Conservation (phyloP, 2,113 vertebrate genomes). For the Psilopogon haemacephalus region DNA sequence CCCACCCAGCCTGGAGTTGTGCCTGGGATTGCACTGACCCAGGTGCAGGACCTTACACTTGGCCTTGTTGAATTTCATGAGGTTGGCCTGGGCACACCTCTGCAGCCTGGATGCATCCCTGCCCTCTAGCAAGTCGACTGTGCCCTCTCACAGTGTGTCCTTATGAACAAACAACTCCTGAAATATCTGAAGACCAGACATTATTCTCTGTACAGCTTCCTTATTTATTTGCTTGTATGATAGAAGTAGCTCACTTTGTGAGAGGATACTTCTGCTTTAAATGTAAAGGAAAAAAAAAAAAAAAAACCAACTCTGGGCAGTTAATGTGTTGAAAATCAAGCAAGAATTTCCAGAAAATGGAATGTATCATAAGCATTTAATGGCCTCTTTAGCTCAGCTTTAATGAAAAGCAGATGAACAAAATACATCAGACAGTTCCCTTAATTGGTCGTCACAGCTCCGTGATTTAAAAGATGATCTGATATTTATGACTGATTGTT, state of each 20-base stretch:
- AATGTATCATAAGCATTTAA: neutral
- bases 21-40: too few species aligned
- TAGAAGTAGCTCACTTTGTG: neutral
- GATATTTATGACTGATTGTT: neutral
- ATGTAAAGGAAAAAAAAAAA: neutral
- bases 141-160: neutral
- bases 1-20: too few species aligned
- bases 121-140: too few species aligned
- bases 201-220: neutral
- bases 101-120: too few species aligned
- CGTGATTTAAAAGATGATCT: neutral
- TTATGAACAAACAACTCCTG: neutral
- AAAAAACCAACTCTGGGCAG: neutral
- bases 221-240: neutral
- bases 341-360: neutral
- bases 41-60: too few species aligned
- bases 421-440: neutral
- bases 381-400: neutral
- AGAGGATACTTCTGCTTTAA: neutral
- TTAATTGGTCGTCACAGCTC: neutral
- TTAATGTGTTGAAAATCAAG: neutral
- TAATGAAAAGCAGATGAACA: conserved; percentile 7
- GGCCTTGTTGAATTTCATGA: too few species aligned
- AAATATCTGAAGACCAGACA: neutral
- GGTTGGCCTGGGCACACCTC: too few species aligned